Percentiles rank a stretch among this genome's conserved stretches.
Evolutionary conservation across 1,140 invertebrate species (phyloP).

Genomic region (Anastrepha ludens): DNA sequence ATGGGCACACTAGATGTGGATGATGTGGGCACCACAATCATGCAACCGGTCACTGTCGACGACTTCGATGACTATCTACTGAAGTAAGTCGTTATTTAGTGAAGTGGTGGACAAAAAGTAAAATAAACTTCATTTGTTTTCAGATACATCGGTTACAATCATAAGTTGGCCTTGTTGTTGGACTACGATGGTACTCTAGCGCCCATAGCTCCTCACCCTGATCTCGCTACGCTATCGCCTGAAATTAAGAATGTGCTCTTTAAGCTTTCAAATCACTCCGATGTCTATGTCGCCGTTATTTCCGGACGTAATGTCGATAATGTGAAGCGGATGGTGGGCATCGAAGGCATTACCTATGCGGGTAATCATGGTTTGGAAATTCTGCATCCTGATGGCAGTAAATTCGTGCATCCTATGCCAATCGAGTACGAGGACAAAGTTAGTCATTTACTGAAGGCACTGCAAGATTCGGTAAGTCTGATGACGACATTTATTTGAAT

Average conservation of each 20-base stretch:
- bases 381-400: constrained; percentile 90
- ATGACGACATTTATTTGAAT: not conserved
- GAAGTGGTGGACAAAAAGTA: constrained; percentile 56
- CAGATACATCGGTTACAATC: constrained; percentile 89
- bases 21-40: constrained; percentile 85
- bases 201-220: constrained; percentile 91
- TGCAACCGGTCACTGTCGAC: constrained; percentile 89
- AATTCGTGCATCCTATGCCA: constrained; percentile 93
- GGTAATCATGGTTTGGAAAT: constrained; percentile 94
- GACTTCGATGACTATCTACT: constrained; percentile 91
- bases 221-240: constrained; percentile 87
- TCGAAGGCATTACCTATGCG: constrained; percentile 92
- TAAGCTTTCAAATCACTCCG: constrained; percentile 88
- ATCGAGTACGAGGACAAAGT: constrained; percentile 89
- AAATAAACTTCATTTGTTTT: constrained; percentile 48
- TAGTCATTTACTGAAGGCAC: constrained; percentile 82
- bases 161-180: constrained; percentile 88
- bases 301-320: constrained; percentile 91
- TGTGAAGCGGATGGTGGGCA: constrained; percentile 92
- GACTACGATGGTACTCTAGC: constrained; percentile 94
- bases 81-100: constrained; percentile 77
- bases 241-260: constrained; percentile 91
- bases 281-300: constrained; percentile 91
- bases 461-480: constrained; percentile 84
- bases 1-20: constrained; percentile 89